phyloP scores from a whole-genome alignment of 92 coral and sea anemone genomes.

The Phymanthus crucifer region DNA sequence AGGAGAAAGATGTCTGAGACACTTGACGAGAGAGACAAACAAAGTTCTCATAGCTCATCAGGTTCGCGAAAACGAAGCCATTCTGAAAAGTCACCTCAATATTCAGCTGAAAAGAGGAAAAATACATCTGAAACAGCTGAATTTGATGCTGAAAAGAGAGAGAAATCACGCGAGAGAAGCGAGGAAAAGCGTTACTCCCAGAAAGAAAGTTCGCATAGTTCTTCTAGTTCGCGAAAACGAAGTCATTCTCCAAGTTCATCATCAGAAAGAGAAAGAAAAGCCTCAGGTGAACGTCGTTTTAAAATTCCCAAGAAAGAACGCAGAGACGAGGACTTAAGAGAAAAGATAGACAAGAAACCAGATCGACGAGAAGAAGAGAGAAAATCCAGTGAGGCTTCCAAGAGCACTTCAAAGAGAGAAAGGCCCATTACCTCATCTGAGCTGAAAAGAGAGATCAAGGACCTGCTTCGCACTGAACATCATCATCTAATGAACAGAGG shows the following conservation, averaged over 20 bases:
- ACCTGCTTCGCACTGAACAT: neutral
- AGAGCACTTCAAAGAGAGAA: neutral
- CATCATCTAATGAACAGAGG: slow-evolving; percentile 3
- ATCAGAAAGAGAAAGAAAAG: neutral
- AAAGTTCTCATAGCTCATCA: neutral
- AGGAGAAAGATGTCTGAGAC: neutral
- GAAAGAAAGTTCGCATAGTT: neutral
- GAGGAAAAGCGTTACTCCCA: neutral
- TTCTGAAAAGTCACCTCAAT: neutral
- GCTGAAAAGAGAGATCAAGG: neutral
- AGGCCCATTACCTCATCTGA: neutral
- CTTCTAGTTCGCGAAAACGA: neutral
- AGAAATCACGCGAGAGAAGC: neutral
- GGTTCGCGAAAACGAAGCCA: neutral
- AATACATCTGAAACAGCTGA: neutral
- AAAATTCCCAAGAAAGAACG: neutral
- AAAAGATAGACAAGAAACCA: neutral
- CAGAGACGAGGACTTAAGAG: neutral
- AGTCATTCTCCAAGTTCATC: neutral
- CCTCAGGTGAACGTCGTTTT: neutral
- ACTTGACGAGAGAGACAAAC: neutral
- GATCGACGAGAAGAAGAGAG: neutral
- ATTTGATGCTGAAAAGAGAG: neutral
- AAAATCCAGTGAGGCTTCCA: neutral
- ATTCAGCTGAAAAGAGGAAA: neutral